Conservation (phyloP, 2,797 vertebrate species). For the Kryptolebias ocellatus region DNA sequence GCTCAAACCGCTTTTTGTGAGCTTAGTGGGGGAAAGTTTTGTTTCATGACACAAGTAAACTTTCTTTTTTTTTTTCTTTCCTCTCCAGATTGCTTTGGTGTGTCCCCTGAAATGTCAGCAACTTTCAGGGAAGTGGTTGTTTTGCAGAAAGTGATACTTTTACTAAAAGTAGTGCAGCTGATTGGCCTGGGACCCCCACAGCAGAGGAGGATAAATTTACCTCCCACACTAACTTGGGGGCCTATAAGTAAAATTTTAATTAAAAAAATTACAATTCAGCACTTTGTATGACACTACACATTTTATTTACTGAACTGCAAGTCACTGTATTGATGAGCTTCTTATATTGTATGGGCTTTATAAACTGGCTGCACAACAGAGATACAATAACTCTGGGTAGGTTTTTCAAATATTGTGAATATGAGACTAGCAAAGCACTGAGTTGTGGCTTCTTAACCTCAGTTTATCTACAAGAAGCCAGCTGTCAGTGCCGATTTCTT, state of each 20-base stretch:
- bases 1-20: constrained; percentile 9
- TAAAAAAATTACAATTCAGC: background rate
- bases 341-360: background rate
- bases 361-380: constrained; percentile 25
- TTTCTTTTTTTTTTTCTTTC: background rate
- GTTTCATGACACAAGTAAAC: background rate
- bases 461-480: constrained; percentile 48
- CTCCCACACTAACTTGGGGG: background rate
- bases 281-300: background rate
- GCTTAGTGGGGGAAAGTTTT: constrained; percentile 2
- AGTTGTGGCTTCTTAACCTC: constrained; percentile 25
- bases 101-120: constrained; percentile 37
- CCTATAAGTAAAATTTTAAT: background rate
- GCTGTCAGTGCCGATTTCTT: constrained; percentile 26
- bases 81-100: background rate
- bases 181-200: constrained; percentile 28
- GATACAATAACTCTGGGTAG: constrained; percentile 14
- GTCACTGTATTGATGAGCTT: background rate
- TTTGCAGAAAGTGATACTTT: constrained; percentile 30
- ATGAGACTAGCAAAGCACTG: constrained; percentile 12
- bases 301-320: background rate
- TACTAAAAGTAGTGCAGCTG: constrained; percentile 34
- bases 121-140: constrained; percentile 16
- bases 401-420: constrained; percentile 33
- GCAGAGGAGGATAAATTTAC: constrained; percentile 8